phyloP scores from a whole-genome alignment of 2,888 invertebrate species.

The Sarcophaga variegata region DNA sequence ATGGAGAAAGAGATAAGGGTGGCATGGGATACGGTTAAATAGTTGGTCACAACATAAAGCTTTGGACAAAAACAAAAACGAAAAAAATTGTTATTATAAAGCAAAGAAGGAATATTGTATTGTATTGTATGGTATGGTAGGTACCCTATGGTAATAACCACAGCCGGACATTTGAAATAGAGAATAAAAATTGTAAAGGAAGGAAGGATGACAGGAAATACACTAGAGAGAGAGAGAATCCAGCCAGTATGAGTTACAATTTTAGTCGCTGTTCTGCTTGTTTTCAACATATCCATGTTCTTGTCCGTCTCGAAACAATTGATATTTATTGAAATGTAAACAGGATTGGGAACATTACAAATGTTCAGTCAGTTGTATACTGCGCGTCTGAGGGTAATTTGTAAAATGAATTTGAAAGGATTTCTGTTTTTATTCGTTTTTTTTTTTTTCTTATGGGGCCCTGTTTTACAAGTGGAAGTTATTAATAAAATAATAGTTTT shows the following conservation, averaged over 20 bases:
- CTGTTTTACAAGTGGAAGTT: neutral
- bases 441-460: slow-evolving; percentile 2
- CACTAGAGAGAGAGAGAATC: neutral
- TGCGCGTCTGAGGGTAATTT: slow-evolving; percentile 56
- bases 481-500: slow-evolving; percentile 4
- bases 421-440: slow-evolving; percentile 5
- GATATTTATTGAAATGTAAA: slow-evolving; percentile 63
- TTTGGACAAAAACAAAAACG: neutral
- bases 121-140: neutral
- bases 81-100: slow-evolving; percentile 4
- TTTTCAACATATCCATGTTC: neutral
- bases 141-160: slow-evolving; percentile 30
- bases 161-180: slow-evolving; percentile 3
- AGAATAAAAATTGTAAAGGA: slow-evolving; percentile 1
- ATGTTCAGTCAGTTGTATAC: slow-evolving; percentile 1
- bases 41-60: slow-evolving; percentile 58
- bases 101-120: slow-evolving; percentile 41
- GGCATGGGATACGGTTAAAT: slow-evolving; percentile 49
- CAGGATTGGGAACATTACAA: slow-evolving; percentile 9
- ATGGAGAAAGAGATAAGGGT: no score
- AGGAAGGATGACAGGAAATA: slow-evolving; percentile 21
- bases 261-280: slow-evolving; percentile 41
- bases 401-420: slow-evolving; percentile 58
- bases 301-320: slow-evolving; percentile 36
- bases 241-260: slow-evolving; percentile 20